Base-by-base conservation (phyloP, 2,888 invertebrate genomes). In the Pollenia griseotomentosa region DNA sequence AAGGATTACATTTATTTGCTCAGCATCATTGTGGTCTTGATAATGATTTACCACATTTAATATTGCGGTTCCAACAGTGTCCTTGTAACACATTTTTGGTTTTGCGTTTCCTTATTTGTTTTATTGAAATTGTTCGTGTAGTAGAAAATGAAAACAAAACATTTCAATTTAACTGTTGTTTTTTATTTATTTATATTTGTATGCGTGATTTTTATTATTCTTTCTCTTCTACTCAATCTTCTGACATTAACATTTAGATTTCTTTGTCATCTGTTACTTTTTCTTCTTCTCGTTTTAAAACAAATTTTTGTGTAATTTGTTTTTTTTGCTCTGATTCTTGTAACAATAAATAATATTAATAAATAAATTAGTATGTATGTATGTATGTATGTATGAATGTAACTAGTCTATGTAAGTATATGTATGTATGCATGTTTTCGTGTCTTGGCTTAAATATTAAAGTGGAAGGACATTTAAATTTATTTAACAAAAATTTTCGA, bases 111-210 rank as follows among this genome's bases (percentile, higher is more conserved):
- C 33, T 33, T 33, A 33, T 33, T 33, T 33, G 33, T 33, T 33
- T 33, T 33, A 33, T 33, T 6, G 4, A 33, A 33, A 33, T 4
- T 33, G 6, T 33, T 33, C 33, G 33, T 33, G 33, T 33, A 33
- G 10, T 4, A 10, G 12, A 48, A 51, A 33, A 19, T n/a, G n/a
- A 19, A 19, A n/a, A 14, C 19, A 51, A 48, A 51, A 68, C 12
- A 68, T 33, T 68, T 51, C 23, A 51, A 33, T 68, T 80, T 46
- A 73, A 23, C 71, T 55, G 59, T 73, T 40, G 19, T 78, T 19
- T 53, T 19, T 33, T 46, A 10, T 51, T 77, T 63, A 48, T 59
- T 59, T 59, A 42, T 48, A 40, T 66, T 73, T 73, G 44, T 57
- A 44, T 59, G 55, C 40, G 42, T 48, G 48, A 68, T 68, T 68